A percentile compares a stretch with the other conserved stretches of the same genome.
Conservation (phyloP, 2,888 invertebrate genomes). For the Gortyna flavago region DNA sequence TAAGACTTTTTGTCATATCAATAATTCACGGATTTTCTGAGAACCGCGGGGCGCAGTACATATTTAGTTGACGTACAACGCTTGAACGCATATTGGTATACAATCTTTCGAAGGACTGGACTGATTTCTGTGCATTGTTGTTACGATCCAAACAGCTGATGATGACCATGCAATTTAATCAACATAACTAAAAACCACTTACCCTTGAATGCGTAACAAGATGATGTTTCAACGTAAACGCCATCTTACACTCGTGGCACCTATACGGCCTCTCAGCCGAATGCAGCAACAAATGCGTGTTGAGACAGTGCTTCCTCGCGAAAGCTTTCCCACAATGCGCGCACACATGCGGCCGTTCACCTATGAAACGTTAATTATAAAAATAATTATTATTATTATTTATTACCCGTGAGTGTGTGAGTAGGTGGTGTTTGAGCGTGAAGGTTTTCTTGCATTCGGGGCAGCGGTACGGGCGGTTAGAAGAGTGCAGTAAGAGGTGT, state of each 20-base stretch:
- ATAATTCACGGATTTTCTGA: too few species aligned
- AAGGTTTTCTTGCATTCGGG: conserved; percentile 95
- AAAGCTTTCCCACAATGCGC: conserved; percentile 95
- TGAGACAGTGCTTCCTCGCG: conserved; percentile 95
- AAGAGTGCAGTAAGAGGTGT: conserved; percentile 93
- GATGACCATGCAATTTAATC: not conserved
- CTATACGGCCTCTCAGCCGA: conserved; percentile 95
- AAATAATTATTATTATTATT: conserved; percentile 38
- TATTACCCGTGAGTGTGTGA: conserved; percentile 93
- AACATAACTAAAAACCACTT: conserved; percentile 66
- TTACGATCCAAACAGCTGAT: not conserved
- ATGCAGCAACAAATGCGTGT: conserved; percentile 95
- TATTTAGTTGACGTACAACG: not conserved
- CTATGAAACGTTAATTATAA: conserved; percentile 78
- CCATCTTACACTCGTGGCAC: conserved; percentile 96
- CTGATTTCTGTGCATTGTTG: not conserved
- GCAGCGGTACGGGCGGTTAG: conserved; percentile 94
- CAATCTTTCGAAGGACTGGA: not conserved
- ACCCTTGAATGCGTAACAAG: conserved; percentile 94
- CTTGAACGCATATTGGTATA: too few species aligned
- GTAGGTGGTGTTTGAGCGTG: conserved; percentile 94
- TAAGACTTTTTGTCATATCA: too few species aligned
- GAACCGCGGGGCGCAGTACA: not conserved
- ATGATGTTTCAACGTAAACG: conserved; percentile 96
- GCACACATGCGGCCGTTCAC: conserved; percentile 94